Base-by-base conservation (phyloP, 2,113 vertebrate genomes). In the Pseudorasbora parva region DNA sequence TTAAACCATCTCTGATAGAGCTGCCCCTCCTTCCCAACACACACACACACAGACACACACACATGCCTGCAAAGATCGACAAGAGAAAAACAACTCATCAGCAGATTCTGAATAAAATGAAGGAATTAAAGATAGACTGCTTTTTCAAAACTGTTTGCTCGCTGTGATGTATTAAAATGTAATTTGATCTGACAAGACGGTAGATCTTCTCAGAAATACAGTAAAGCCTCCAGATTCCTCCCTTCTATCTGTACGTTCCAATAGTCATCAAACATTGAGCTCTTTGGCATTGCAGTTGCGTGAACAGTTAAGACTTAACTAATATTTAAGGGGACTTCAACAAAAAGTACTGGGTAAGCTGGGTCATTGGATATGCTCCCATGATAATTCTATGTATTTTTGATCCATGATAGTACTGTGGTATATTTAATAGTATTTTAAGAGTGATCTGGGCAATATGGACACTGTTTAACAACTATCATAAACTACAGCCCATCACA, bases 51-150 rank as follows among this genome's bases (percentile, higher is more conserved):
- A 66, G 49, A 71, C 33, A 82, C 54, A 43, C 60, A 69, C 30
- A 78, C n/a, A 21, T 25, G 43, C 17, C 12, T 57, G 23, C 59
- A 68, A 68, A 75, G 45, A 86, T 21, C 15, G 10, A 78, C 60
- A 51, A 80, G 43, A 80, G 60, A 71, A 85, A 81, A 75, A 73
- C 82, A 81, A 78, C 78, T 84, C 45, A 73, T 74, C 37, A 69
- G 62, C 75, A 45, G 66, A 64, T 77, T 71, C 59, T 47, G 57
- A 79, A 66, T 64, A 75, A 66, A 66, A 80, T 25, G 17, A 60
- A 5, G 2, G 45, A 80, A 80, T 80, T 66, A 80, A 33, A 54
- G 64, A 30, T 45, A 68, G 60, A 69, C 62, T 49, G 78, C 43
- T 66, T 66, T 80, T 80, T 66, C 43, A 2, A 80, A 79, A 69